Base-by-base conservation (phyloP, 2,113 vertebrate genomes). In the Clupea harengus region DNA sequence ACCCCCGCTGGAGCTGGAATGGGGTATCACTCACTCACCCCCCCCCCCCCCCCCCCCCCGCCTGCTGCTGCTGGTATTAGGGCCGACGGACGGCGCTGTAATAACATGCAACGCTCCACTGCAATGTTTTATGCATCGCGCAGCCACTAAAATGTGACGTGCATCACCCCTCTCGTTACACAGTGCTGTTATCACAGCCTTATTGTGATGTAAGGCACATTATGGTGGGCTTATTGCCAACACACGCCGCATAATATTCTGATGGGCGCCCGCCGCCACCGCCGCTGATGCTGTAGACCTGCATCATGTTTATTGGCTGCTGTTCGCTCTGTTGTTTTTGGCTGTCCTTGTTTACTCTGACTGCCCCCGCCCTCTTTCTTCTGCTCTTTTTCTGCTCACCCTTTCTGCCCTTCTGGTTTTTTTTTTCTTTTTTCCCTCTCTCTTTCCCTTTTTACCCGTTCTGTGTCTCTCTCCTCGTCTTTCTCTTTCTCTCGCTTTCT, bases 211-310 rank as follows among this genome's bases (percentile, higher is more conserved):
- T 72, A 32, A 28, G 64, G 64, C 64, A 3, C 64, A 72, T 72
- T 72, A 72, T 28, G 64, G 64, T 15, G 64, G 64, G 64, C 64
- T 72, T 72, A 72, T 72, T 72, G 64, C 64, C 64, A 72, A 32
- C 1, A 13, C 64, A 8, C 64, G 64, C 7, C 64, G 25, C 64
- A 72, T 72, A 10, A 72, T 32, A 72, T 72, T 28, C n/a, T 15
- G 28, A 32, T 32, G 64, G n/a, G 25, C 11, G 25, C 64, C n/a
- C 10, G 25, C 64, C n/a, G 13, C n/a, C 10, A 7, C 64, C n/a
- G 13, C 8, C 28, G 9, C 64, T 11, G 9, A 32, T 72, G 64
- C 64, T 11, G 25, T 72, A 72, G n/a, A 72, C 64, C 25, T 7
- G 64, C 64, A 15, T 28, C 25, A 32, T 72, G 32, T 32, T 72